Conservation (phyloP, 2,113 vertebrate species). For the Hystrix cristata region DNA sequence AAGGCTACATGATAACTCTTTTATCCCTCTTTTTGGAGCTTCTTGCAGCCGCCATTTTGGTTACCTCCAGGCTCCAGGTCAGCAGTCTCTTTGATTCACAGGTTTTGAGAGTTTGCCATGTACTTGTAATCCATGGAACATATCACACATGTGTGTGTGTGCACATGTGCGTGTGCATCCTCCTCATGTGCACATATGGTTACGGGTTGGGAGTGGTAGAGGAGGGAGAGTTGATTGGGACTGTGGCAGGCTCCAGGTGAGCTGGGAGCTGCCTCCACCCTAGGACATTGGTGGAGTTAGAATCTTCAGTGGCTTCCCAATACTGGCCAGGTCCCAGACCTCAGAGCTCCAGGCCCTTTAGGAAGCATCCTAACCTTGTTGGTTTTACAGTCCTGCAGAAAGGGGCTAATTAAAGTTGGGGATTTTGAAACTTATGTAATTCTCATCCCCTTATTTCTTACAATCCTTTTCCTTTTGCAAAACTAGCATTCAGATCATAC, state of each 20-base stretch:
- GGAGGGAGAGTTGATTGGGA: neutral
- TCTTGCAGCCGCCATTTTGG: neutral
- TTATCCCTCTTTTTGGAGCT: neutral
- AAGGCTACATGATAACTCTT: neutral
- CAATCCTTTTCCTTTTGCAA: neutral
- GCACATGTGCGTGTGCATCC: neutral
- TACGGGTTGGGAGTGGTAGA: too few species aligned
- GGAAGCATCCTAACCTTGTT: neutral
- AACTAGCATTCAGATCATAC: neutral
- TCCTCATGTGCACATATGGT: too few species aligned
- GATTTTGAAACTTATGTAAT: neutral
- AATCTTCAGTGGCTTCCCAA: neutral
- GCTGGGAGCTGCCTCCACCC: accelerated
- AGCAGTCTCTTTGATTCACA: neutral
- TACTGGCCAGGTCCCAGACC: neutral
- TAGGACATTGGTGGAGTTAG: neutral
- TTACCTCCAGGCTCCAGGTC: neutral
- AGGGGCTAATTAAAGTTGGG: neutral
- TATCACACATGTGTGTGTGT: neutral
- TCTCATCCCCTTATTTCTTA: neutral
- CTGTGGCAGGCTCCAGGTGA: neutral
- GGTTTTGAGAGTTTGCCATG: neutral
- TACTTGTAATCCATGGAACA: accelerated
- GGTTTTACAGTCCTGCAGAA: neutral
- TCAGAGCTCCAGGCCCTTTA: neutral